phyloP scores from a whole-genome alignment of 2,888 invertebrate genomes.

The Cheilosia vernalis region DNA sequence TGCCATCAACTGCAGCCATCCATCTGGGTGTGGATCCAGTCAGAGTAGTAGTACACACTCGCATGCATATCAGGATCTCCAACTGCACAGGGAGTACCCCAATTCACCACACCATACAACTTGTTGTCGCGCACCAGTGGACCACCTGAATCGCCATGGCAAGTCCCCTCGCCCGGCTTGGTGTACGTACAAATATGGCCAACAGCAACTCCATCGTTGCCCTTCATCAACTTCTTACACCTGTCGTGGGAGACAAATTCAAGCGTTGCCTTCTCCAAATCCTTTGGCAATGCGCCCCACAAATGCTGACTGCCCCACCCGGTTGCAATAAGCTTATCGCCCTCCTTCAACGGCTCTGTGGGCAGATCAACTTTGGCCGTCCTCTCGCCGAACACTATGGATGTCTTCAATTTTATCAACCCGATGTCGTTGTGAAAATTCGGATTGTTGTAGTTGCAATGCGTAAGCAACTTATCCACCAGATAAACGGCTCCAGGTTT shows the following conservation, averaged over 20 bases:
- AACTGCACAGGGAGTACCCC: conserved; percentile 80
- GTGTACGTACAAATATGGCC: conserved; percentile 86
- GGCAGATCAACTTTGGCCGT: conserved; percentile 85
- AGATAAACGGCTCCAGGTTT: conserved; percentile 78
- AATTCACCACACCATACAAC: conserved; percentile 81
- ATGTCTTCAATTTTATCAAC: conserved; percentile 86
- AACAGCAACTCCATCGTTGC: conserved; percentile 82
- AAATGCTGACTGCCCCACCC: conserved; percentile 86
- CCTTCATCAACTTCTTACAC: conserved; percentile 84
- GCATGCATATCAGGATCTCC: conserved; percentile 81
- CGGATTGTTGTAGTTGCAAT: conserved; percentile 79
- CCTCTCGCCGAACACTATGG: conserved; percentile 84
- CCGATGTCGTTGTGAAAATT: conserved; percentile 87
- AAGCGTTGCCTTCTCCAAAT: conserved; percentile 85
- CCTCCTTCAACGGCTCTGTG: conserved; percentile 80
- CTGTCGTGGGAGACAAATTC: conserved; percentile 85
- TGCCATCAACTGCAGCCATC: conserved; percentile 23
- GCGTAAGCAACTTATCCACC: conserved; percentile 78
- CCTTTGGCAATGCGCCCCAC: conserved; percentile 85
- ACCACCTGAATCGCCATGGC: conserved; percentile 81
- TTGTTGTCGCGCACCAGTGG: conserved; percentile 78
- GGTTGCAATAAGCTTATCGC: conserved; percentile 85
- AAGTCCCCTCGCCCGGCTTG: conserved; percentile 84
- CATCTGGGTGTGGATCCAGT: conserved; percentile 78
- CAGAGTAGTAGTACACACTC: conserved; percentile 77